phyloP scores from a whole-genome alignment of 2,888 invertebrate species.

The Autographa pulchrina region DNA sequence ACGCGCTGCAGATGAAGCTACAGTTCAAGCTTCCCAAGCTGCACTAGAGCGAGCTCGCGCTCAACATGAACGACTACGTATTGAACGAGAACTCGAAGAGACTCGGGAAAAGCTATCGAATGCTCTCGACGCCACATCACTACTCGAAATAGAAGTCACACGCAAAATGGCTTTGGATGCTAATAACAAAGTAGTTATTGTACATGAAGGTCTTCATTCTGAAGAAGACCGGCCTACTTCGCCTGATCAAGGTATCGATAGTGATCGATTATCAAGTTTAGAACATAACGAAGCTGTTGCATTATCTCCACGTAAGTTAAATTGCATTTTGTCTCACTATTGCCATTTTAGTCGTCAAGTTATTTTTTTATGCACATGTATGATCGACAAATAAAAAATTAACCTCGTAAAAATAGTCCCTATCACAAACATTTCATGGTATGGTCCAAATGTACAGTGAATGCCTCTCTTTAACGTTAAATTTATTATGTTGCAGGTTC shows the following conservation, averaged over 20 bases:
- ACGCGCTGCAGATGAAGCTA: slow-evolving; percentile 92
- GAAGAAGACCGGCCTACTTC: slow-evolving; percentile 90
- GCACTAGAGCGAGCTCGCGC: slow-evolving; percentile 93
- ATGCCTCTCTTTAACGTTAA: not conserved
- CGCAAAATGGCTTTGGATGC: slow-evolving; percentile 76
- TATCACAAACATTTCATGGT: too few species aligned
- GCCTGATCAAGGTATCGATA: slow-evolving; percentile 97
- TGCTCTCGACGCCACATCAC: slow-evolving; percentile 75
- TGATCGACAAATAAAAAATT: too few species aligned
- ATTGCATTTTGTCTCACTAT: not conserved
- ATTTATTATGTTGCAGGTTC: slow-evolving; percentile 73
- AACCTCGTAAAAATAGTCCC: too few species aligned
- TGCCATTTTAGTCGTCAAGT: too few species aligned
- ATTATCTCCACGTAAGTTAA: slow-evolving; percentile 82
- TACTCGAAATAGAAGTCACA: slow-evolving; percentile 84
- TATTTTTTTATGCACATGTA: too few species aligned
- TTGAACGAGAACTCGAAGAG: slow-evolving; percentile 91
- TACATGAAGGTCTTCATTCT: slow-evolving; percentile 71
- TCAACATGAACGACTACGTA: slow-evolving; percentile 91
- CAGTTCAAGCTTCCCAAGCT: slow-evolving; percentile 93
- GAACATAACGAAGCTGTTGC: slow-evolving; percentile 88
- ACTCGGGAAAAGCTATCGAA: slow-evolving; percentile 83
- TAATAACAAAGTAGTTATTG: slow-evolving; percentile 74
- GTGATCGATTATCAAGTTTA: slow-evolving; percentile 92
- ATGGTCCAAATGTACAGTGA: too few species aligned